Conservation (phyloP, 2,113 vertebrate species). For the Nasalis larvatus region DNA sequence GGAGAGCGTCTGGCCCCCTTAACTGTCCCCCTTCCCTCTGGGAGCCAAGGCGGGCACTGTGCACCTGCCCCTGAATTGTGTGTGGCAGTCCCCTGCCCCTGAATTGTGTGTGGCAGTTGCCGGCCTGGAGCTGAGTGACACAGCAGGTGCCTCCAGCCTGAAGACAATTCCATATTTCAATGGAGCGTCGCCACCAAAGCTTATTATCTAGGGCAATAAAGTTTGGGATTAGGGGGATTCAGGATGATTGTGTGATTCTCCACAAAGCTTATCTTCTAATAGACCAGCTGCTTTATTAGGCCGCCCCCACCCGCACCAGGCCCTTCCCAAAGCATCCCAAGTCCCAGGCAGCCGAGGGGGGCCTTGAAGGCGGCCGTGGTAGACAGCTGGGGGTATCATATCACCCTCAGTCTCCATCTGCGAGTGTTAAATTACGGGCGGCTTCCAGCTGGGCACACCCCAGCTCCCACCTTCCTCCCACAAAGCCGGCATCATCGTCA, state of each 20-base stretch:
- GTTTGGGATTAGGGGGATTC: constrained; percentile 86
- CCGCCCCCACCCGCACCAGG: constrained; percentile 37
- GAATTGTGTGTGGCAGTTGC: constrained; percentile 53
- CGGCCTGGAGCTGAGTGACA: constrained; percentile 74
- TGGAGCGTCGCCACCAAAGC: constrained; percentile 81
- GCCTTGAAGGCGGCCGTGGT: constrained; percentile 56
- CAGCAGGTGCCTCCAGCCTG: constrained; percentile 81
- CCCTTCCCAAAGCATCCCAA: constrained; percentile 76
- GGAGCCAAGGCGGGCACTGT: background rate
- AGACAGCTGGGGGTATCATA: constrained; percentile 83
- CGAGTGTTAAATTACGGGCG: constrained; percentile 79
- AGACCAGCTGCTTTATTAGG: constrained; percentile 86
- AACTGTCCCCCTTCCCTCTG: background rate
- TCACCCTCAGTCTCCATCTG: constrained; percentile 80
- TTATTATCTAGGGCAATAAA: constrained; percentile 86
- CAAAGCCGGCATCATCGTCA: constrained; percentile 33
- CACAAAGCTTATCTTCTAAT: constrained; percentile 86
- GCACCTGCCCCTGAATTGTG: constrained; percentile 74
- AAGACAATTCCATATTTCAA: constrained; percentile 82
- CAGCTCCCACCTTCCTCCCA: constrained; percentile 73
- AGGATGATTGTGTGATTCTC: constrained; percentile 83
- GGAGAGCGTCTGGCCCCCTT: background rate
- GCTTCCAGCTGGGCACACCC: constrained; percentile 81
- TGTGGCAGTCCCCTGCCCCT: constrained; percentile 60
- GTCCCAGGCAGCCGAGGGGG: constrained; percentile 61